Evolutionary conservation across 2,888 invertebrate species (phyloP), one percentile per base, ranked within the genome.

Genomic region (Rugalucina vietnamica): DNA sequence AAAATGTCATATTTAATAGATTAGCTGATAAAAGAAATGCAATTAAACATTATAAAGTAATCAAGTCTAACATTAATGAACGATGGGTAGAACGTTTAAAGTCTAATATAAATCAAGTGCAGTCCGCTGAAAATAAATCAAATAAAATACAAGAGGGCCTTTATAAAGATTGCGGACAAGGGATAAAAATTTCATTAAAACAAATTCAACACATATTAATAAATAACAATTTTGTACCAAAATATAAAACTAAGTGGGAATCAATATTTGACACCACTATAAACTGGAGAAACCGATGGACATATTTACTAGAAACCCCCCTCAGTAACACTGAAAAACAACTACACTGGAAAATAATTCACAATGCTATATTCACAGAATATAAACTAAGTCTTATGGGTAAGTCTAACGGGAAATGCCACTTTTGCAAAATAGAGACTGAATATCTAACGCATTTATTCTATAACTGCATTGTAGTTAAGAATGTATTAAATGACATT

Each of bases 311-410:
- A 14, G 54, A 54, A 54, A 54, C 54, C 4, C 54, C 54, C 21
- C 12, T 54, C 21, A 54, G n/a, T n/a, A n/a, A n/a, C n/a, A n/a
- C n/a, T n/a, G n/a, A n/a, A 21, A 54, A 54, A 21, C 54, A 54
- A 54, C 21, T 54, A 54, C 54, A 54, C 54, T 54, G n/a, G 54
- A 54, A 54, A 54, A 54, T 54, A 54, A 54, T 54, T n/a, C 54
- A 54, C n/a, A 54, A 54, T 54, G 54, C 54, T 21, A 54, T 8
- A 18, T 54, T 54, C 21, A 54, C 54, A n/a, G 54, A 54, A n/a
- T 54, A 54, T 21, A 54, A 21, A 54, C 54, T 54, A n/a, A 54
- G 21, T 54, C n/a, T 54, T 4, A 54, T 54, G n/a, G 54, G 54
- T 21, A 54, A 21, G 21, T 54, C 54, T 14, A n/a, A 54, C 10